These are phyloP conservation scores for Halocynthia roretzi DNA, from an alignment of 23 tunicate species.

Conservation along the genomic window DNA sequence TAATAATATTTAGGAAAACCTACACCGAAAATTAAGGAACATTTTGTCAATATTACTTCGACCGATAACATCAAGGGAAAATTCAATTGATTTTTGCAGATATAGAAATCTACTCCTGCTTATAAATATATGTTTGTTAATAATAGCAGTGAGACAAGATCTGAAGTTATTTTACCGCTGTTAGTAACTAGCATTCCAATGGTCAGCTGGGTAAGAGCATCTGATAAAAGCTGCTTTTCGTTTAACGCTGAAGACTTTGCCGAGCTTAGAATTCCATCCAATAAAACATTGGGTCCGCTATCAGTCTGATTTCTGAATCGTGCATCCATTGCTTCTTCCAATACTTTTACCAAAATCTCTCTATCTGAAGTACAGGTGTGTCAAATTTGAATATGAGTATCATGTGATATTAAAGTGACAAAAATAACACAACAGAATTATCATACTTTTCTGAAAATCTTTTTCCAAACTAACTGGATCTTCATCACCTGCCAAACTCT, in stretches of 20 bases:
- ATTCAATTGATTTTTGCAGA: too few species aligned
- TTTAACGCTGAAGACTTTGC: conserved; percentile 13
- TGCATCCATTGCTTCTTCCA: conserved; percentile 56
- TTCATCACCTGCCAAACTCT: conserved; percentile 11
- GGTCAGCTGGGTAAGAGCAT: conserved; percentile 51
- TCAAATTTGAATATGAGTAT: background rate
- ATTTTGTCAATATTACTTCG: too few species aligned
- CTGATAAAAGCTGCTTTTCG: conserved; percentile 42
- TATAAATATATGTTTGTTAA: background rate
- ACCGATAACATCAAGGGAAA: too few species aligned
- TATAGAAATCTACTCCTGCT: background rate
- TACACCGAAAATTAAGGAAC: background rate
- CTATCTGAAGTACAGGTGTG: conserved; percentile 8
- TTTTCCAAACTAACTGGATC: conserved; percentile 12
- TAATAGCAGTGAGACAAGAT: background rate
- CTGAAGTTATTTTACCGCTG: conserved; percentile 18
- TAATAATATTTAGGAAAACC: background rate
- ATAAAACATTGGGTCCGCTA: background rate
- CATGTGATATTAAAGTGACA: background rate
- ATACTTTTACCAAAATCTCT: conserved; percentile 17
- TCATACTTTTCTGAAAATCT: conserved; percentile 15
- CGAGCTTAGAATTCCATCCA: conserved; percentile 40
- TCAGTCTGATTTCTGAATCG: conserved; percentile 30
- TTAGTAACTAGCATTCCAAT: conserved; percentile 63
- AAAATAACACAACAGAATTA: background rate